A percentile compares a stretch with the other conserved stretches of the same genome.
Conservation (phyloP, 2,888 invertebrate species). For the Eupithecia centaureata region DNA sequence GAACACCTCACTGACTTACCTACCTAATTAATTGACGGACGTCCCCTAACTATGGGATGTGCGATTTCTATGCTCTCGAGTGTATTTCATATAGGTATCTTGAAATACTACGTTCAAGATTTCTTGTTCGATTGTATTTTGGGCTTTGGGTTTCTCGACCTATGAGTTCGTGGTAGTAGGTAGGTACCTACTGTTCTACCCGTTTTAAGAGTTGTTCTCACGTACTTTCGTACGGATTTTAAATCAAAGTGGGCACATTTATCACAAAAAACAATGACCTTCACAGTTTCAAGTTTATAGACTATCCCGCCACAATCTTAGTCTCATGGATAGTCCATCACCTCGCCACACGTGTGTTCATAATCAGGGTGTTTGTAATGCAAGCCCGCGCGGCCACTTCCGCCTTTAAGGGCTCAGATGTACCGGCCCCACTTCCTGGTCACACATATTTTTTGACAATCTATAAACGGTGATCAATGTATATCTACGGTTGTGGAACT, state of each 20-base stretch:
- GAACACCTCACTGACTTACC: too few species aligned
- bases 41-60: too few species aligned
- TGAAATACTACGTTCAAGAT: too few species aligned
- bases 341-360: slow-evolving; percentile 66
- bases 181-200: too few species aligned
- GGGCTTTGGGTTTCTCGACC: too few species aligned
- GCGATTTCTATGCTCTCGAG: too few species aligned
- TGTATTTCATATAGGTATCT: too few species aligned
- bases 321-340: not conserved
- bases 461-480: slow-evolving; percentile 36
- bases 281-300: not conserved
- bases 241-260: not conserved
- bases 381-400: slow-evolving; percentile 73
- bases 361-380: slow-evolving; percentile 79
- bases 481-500: not conserved
- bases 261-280: not conserved
- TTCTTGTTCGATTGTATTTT: too few species aligned
- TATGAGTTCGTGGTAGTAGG: too few species aligned
- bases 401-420: slow-evolving; percentile 74
- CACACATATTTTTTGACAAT: slow-evolving; percentile 73
- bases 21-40: too few species aligned
- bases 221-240: too few species aligned
- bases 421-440: slow-evolving; percentile 79
- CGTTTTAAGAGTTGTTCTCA: too few species aligned
- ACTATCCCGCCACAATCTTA: not conserved